Evolutionary conservation across 2,888 invertebrate species (phyloP).

Genomic region (Spisula solida): DNA sequence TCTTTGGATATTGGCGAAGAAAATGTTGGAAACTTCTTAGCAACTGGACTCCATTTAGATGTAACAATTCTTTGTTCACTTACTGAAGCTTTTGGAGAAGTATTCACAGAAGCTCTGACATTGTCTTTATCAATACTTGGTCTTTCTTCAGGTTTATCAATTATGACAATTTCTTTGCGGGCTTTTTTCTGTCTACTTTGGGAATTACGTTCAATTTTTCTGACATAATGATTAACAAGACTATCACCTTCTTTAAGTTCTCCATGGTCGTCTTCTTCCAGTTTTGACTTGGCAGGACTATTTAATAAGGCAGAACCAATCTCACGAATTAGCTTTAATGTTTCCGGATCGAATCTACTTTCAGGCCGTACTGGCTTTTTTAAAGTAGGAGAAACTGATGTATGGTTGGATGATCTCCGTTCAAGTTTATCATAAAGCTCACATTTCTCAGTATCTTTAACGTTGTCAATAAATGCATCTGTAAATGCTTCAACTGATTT

Average conservation of each 20-base stretch:
- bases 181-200: slow-evolving; percentile 61
- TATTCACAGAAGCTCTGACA: not conserved
- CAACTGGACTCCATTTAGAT: slow-evolving; percentile 40
- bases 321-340: slow-evolving; percentile 79
- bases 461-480: not conserved
- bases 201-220: slow-evolving; percentile 77
- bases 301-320: slow-evolving; percentile 79
- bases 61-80: slow-evolving; percentile 33
- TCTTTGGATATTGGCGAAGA: slow-evolving; percentile 19
- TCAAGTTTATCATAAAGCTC: not conserved
- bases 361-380: slow-evolving; percentile 31
- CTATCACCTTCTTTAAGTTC: slow-evolving; percentile 65
- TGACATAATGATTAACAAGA: slow-evolving; percentile 78
- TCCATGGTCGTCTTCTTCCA: slow-evolving; percentile 68
- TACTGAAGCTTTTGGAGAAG: slow-evolving; percentile 2
- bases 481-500: not conserved
- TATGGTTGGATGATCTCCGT: not conserved
- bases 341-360: slow-evolving; percentile 76
- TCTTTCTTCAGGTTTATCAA: slow-evolving; percentile 71
- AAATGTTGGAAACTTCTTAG: slow-evolving; percentile 20
- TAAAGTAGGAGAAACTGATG: not conserved
- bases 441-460: not conserved
- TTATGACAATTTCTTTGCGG: slow-evolving; percentile 75
- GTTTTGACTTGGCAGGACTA: slow-evolving; percentile 75
- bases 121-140: slow-evolving; percentile 18